These are phyloP conservation scores for Rhyacophila brunnea DNA, from an alignment of 1,140 invertebrate species.

Conservation along the genomic window DNA sequence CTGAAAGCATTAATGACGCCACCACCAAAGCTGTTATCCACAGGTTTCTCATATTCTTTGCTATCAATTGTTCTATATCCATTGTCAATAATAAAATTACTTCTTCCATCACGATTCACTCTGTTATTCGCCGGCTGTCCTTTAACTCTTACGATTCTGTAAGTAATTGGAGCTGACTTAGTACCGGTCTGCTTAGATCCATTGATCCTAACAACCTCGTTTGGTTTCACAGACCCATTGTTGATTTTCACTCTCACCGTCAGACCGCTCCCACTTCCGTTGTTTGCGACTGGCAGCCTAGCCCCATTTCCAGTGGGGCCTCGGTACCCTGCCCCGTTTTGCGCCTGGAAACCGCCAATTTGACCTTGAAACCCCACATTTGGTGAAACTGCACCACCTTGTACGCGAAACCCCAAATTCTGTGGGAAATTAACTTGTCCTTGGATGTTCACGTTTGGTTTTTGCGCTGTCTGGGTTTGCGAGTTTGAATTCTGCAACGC, in stretches of 20 bases:
- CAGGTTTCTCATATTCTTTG: constrained; percentile 6
- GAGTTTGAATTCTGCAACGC: no score
- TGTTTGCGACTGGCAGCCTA: background rate
- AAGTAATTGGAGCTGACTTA: constrained; percentile 23
- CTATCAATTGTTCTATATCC: constrained; percentile 23
- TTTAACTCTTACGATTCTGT: constrained; percentile 10
- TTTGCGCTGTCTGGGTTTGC: no score
- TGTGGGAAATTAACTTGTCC: no score
- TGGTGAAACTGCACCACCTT: no score
- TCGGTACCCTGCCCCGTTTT: background rate
- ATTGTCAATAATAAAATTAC: background rate
- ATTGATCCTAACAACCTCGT: constrained; percentile 8
- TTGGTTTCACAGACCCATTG: constrained; percentile 1
- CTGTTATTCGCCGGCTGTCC: background rate
- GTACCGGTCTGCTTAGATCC: no score
- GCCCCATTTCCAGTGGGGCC: background rate
- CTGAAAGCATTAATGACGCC: constrained; percentile 19
- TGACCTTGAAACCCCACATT: no score
- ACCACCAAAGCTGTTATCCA: background rate
- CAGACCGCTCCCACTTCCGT: background rate
- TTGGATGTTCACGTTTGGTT: no score
- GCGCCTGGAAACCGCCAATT: no score
- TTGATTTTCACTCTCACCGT: constrained; percentile 12
- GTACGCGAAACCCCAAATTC: no score
- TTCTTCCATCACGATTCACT: no score